phyloP scores from a whole-genome alignment of 2,888 invertebrate species.

The Saturnia pavonia region DNA sequence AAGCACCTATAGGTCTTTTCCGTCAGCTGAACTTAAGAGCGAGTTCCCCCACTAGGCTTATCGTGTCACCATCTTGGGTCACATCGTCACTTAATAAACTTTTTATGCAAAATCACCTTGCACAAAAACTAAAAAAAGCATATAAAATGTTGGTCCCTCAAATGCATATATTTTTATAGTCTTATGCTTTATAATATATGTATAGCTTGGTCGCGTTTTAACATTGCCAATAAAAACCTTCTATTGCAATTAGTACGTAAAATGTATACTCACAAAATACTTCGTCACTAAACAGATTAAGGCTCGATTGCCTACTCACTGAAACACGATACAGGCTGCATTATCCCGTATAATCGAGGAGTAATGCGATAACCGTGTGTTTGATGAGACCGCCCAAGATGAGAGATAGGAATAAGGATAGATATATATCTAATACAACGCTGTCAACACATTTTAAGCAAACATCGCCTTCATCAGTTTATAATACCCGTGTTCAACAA shows the following conservation, averaged over 20 bases:
- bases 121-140: too few species aligned
- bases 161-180: too few species aligned
- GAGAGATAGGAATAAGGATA: conserved; percentile 20
- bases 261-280: neutral
- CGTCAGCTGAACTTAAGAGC: too few species aligned
- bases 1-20: too few species aligned
- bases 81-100: too few species aligned
- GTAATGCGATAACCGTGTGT: conserved; percentile 30
- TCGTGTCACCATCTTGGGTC: too few species aligned
- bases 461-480: neutral
- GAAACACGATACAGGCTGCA: conserved; percentile 20
- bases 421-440: neutral
- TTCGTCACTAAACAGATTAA: conserved; percentile 25
- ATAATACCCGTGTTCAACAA: neutral
- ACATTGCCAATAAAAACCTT: neutral
- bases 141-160: too few species aligned
- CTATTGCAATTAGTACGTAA: neutral
- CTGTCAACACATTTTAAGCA: neutral
- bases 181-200: neutral
- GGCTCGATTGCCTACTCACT: conserved; percentile 23
- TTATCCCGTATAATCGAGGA: conserved; percentile 31
- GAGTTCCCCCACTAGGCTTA: too few species aligned
- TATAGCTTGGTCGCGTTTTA: neutral
- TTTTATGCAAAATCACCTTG: too few species aligned
- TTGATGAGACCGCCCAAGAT: conserved; percentile 26